Conservation (phyloP, 2,113 vertebrate species). For the Ameiurus melas region DNA sequence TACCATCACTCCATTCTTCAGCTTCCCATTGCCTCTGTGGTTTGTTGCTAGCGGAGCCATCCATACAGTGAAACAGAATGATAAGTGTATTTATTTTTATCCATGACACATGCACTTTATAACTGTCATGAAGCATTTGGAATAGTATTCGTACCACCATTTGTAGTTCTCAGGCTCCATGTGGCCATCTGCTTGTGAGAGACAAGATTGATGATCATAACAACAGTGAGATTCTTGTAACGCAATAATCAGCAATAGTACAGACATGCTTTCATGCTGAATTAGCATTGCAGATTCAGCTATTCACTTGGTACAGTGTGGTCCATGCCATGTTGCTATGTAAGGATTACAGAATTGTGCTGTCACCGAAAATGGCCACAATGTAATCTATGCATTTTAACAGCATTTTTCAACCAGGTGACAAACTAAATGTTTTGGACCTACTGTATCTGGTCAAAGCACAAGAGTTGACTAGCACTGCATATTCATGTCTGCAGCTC, state of each 20-base stretch:
- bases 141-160: conserved; percentile 36
- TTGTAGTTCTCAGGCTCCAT: conserved; percentile 43
- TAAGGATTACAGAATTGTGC: conserved; percentile 30
- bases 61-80: conserved; percentile 44
- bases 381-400: conserved; percentile 10
- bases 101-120: conserved; percentile 47
- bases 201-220: conserved; percentile 50
- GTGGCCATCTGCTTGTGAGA: conserved; percentile 50
- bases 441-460: conserved; percentile 57
- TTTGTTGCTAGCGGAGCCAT: conserved; percentile 8
- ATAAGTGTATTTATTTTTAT: conserved; percentile 52
- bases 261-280: conserved; percentile 38
- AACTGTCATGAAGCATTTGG: conserved; percentile 42
- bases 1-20: conserved; percentile 36
- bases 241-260: conserved; percentile 38
- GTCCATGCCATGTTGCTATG: conserved; percentile 14
- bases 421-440: conserved; percentile 57
- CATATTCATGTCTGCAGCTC: conserved; percentile 77
- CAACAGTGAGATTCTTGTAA: conserved; percentile 39
- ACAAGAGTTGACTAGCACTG: conserved; percentile 72
- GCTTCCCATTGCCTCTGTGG: neutral
- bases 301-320: conserved; percentile 24
- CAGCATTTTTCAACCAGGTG: conserved; percentile 60
- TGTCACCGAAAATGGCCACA: conserved; percentile 4
- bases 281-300: conserved; percentile 44